phyloP scores from a whole-genome alignment of 2,113 vertebrate genomes.

The Psilopogon haemacephalus region DNA sequence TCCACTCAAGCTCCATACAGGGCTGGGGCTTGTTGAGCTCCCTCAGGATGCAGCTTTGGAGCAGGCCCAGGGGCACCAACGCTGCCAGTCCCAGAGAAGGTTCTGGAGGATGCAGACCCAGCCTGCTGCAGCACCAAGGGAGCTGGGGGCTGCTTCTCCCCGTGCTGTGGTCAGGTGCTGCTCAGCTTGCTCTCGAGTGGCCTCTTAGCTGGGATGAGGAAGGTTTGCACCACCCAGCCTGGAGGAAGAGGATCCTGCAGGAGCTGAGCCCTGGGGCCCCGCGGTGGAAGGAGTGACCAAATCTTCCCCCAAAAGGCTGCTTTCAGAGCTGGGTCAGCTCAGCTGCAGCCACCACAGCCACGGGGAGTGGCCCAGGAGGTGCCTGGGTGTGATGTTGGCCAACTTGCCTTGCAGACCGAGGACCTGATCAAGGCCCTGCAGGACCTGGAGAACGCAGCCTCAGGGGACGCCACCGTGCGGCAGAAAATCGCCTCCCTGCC shows the following conservation, averaged over 20 bases:
- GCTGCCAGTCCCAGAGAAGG: background rate
- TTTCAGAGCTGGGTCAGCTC: background rate
- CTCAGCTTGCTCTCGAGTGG: background rate
- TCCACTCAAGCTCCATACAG: no score
- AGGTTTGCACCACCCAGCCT: background rate
- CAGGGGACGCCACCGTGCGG: slow-evolving; percentile 93
- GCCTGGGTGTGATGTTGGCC: background rate
- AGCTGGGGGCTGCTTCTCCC: background rate
- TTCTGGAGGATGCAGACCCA: background rate
- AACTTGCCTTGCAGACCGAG: slow-evolving; percentile 82
- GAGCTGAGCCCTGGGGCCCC: background rate
- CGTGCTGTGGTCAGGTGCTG: background rate
- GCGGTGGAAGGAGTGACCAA: background rate
- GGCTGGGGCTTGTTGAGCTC: background rate
- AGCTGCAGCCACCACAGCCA: background rate
- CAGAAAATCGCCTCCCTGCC: slow-evolving; percentile 98
- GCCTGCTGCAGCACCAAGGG: background rate
- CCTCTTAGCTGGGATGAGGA: background rate
- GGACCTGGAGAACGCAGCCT: slow-evolving; percentile 96
- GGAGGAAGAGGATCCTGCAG: background rate
- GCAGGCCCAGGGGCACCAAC: background rate
- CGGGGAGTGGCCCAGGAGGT: background rate
- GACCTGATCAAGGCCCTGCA: slow-evolving; percentile 97
- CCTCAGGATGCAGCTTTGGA: background rate
- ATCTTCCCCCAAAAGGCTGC: background rate